A percentile compares a stretch with the other conserved stretches of the same genome.
phyloP scores from a whole-genome alignment of 2,888 invertebrate species.

The Apoda limacodes region DNA sequence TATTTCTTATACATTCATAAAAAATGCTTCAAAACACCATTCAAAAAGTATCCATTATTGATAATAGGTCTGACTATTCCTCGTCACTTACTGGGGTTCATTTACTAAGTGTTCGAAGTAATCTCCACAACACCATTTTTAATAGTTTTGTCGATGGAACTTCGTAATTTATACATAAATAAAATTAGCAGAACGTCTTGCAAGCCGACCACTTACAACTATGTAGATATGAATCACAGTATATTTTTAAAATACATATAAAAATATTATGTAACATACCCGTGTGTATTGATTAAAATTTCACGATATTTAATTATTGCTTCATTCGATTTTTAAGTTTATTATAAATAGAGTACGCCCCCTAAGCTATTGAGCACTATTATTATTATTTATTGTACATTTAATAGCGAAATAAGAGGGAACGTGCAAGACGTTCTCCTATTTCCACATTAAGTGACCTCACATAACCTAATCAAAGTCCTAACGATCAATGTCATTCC shows the following conservation, averaged over 20 bases:
- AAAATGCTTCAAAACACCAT: slow-evolving; percentile 67
- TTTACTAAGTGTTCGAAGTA: slow-evolving; percentile 11
- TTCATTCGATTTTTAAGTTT: slow-evolving; percentile 42
- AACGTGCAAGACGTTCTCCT: slow-evolving; percentile 60
- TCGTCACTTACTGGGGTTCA: slow-evolving; percentile 54
- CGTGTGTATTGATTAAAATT: slow-evolving; percentile 43
- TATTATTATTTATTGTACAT: slow-evolving; percentile 47
- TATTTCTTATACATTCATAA: slow-evolving; percentile 42
- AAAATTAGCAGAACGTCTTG: slow-evolving; percentile 57
- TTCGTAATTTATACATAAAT: slow-evolving; percentile 21
- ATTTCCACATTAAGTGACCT: slow-evolving; percentile 33
- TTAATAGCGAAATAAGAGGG: slow-evolving; percentile 35
- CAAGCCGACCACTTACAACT: slow-evolving; percentile 50
- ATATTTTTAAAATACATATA: slow-evolving; percentile 66
- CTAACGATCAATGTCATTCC: slow-evolving; percentile 51
- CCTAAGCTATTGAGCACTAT: slow-evolving; percentile 65
- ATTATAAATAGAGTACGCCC: slow-evolving; percentile 31
- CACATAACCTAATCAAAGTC: slow-evolving; percentile 35
- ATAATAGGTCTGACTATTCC: slow-evolving; percentile 54
- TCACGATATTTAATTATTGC: slow-evolving; percentile 59
- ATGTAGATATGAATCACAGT: slow-evolving; percentile 67
- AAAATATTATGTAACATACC: slow-evolving; percentile 58
- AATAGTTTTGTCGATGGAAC: slow-evolving; percentile 36
- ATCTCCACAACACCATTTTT: slow-evolving; percentile 33
- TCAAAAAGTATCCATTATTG: slow-evolving; percentile 67